A percentile compares a stretch with the other conserved stretches of the same genome.
Conservation (phyloP, 2,888 invertebrate species). For the Teleiodes luculella region DNA sequence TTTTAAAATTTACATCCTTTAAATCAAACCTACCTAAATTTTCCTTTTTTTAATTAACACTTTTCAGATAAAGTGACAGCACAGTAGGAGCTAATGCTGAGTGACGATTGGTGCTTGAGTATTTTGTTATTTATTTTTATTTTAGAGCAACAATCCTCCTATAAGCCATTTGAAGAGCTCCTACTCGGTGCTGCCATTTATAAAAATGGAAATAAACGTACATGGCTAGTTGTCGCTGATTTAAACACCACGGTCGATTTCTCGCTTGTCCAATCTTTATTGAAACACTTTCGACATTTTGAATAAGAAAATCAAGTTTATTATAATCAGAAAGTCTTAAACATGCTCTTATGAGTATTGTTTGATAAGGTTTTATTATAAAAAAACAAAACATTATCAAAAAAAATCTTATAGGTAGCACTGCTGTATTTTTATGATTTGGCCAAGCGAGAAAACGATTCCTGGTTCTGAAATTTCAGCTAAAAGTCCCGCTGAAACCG, state of each 20-base stretch:
- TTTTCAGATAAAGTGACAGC: slow-evolving; percentile 67
- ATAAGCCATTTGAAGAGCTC: slow-evolving; percentile 42
- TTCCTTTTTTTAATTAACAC: slow-evolving; percentile 17
- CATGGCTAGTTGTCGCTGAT: slow-evolving; percentile 74
- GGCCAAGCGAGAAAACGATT: slow-evolving; percentile 65
- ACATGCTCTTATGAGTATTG: too few species aligned
- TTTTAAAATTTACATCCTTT: neutral
- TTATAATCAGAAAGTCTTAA: too few species aligned
- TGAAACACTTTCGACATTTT: too few species aligned
- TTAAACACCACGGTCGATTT: slow-evolving; percentile 72
- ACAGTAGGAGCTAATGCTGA: slow-evolving; percentile 65
- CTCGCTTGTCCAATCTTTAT: slow-evolving; percentile 49
- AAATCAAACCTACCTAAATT: slow-evolving; percentile 3
- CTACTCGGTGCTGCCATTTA: slow-evolving; percentile 71
- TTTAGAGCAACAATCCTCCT: slow-evolving; percentile 64
- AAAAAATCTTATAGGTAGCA: too few species aligned
- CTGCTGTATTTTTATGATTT: slow-evolving; percentile 30
- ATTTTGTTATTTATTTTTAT: slow-evolving; percentile 27
- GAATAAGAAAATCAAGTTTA: too few species aligned
- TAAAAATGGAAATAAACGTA: slow-evolving; percentile 57
- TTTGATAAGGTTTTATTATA: too few species aligned
- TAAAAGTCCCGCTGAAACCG: slow-evolving; percentile 70
- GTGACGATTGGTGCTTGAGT: slow-evolving; percentile 62
- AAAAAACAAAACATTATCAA: too few species aligned
- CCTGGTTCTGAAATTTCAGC: slow-evolving; percentile 49